Base-by-base conservation (phyloP, 2,113 vertebrate genomes). In the Scalopus aquaticus region DNA sequence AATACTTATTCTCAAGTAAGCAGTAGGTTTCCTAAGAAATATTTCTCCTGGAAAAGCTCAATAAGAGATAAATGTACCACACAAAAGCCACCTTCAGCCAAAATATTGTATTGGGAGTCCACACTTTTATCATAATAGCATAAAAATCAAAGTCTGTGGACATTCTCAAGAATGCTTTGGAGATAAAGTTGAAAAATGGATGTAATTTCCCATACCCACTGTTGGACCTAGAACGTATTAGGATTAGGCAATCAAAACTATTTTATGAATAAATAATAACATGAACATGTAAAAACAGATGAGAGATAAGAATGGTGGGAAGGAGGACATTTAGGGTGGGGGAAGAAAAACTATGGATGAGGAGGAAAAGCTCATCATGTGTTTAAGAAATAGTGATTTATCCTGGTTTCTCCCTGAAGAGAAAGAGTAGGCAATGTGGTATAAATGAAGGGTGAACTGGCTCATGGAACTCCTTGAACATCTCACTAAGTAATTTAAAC, bases 251-350 rank as follows among this genome's bases (percentile, higher is more conserved):
- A 76, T 92, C 60, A 77, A 56, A 84, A 72, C n/a, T 90, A 69
- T 88, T 88, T 72, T 76, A 72, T 90, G 16, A 92, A 80, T 93
- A 92, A 95, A 93, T 93, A 95, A 95, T 82, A 91, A 84, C 49
- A 44, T 49, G 20, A 67, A 42, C 65, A 88, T 77, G 28, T 65
- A 83, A 87, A 85, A 91, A 86, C 39, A 73, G 56, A 76, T 73
- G 16, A 49, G 56, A 86, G 42, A 65, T 79, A 49, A 73, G 32
- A 77, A 73, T 19, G 20, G 17, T 49, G n/a, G 44, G 44, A 54
- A 92, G 49, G 26, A 65, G 4, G 20, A 16, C 6, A 39, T 76
- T 32, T n/a, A 51, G 64, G 46, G 11, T 58, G 6, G 54, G 2
- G 8, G 2, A 32, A 46, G 19, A 62, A 46, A 88, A 76, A 46